phyloP scores from a whole-genome alignment of 2,888 invertebrate species.

The Melanostoma mellinum region DNA sequence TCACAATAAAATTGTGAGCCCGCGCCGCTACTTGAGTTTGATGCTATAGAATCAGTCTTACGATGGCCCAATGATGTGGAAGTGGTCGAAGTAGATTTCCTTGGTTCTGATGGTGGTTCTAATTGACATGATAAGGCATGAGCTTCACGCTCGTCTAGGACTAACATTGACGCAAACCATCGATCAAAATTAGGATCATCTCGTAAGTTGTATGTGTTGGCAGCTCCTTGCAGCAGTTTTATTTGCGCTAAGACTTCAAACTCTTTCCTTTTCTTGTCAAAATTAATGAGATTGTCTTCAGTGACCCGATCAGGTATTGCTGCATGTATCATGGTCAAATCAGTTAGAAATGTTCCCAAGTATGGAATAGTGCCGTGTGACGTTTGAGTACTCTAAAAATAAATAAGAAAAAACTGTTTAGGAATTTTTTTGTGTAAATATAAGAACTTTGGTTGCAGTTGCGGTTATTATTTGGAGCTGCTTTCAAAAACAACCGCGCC shows the following conservation, averaged over 20 bases:
- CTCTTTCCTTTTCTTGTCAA: slow-evolving; percentile 98
- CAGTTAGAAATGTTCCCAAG: slow-evolving; percentile 98
- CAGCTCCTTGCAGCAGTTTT: slow-evolving; percentile 95
- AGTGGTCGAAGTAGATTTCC: slow-evolving; percentile 76
- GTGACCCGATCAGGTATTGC: slow-evolving; percentile 92
- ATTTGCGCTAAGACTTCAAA: slow-evolving; percentile 99
- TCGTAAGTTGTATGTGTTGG: slow-evolving; percentile 95
- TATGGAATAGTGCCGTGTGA: slow-evolving; percentile 98
- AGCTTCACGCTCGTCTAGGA: slow-evolving; percentile 95
- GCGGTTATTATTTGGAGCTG: no score
- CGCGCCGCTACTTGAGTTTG: slow-evolving; percentile 92
- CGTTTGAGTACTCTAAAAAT: slow-evolving; percentile 85
- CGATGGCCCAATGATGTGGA: slow-evolving; percentile 85
- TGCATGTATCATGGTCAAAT: slow-evolving; percentile 99
- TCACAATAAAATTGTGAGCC: slow-evolving; percentile 95
- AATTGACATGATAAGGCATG: slow-evolving; percentile 94
- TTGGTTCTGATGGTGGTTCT: slow-evolving; percentile 86
- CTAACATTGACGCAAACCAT: slow-evolving; percentile 96
- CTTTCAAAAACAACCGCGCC: no score
- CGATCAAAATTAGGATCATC: slow-evolving; percentile 94
- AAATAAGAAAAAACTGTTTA: slow-evolving; percentile 30
- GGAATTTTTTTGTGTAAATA: no score
- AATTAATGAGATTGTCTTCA: slow-evolving; percentile 93
- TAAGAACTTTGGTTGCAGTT: no score
- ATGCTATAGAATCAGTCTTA: slow-evolving; percentile 95